These are phyloP conservation scores for Solea senegalensis DNA, from an alignment of 2,113 vertebrate species.

Conservation along the genomic window DNA sequence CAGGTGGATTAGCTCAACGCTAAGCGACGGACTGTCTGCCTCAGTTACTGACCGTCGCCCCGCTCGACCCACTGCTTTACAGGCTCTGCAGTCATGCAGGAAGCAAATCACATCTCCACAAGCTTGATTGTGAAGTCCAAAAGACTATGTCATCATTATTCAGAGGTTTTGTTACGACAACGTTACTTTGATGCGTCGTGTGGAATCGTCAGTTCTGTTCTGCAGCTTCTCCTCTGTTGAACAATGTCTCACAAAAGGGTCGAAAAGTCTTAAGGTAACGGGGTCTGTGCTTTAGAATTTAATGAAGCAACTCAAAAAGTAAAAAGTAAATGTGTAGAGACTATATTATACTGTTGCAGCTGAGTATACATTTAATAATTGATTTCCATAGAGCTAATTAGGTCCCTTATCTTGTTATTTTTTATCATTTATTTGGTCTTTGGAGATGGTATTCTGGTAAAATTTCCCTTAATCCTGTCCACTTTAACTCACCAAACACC, in stretches of 20 bases:
- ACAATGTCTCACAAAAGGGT: conserved; percentile 2
- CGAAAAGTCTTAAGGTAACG: background rate
- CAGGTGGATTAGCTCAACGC: conserved; percentile 62
- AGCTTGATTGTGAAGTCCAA: conserved; percentile 25
- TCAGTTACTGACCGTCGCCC: conserved; percentile 45
- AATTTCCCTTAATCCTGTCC: background rate
- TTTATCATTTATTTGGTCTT: background rate
- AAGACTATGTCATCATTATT: conserved; percentile 13
- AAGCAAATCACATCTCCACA: conserved; percentile 34
- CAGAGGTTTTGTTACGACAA: conserved; percentile 6
- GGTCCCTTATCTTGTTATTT: too few species aligned
- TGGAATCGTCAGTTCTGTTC: conserved; percentile 2
- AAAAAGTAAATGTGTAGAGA: conserved; percentile 8
- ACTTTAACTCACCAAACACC: conserved; percentile 2
- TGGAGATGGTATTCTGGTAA: conserved; percentile 11
- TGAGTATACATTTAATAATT: conserved; percentile 7
- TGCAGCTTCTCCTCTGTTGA: conserved; percentile 37
- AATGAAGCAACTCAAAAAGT: conserved; percentile 14
- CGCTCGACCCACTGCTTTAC: conserved; percentile 8
- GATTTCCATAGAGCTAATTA: background rate
- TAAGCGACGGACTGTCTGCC: conserved; percentile 50
- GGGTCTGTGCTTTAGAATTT: conserved; percentile 15
- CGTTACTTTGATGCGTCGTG: background rate
- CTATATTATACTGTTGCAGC: background rate
- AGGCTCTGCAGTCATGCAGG: conserved; percentile 40